These are phyloP conservation scores for Enoplolaimus lenunculus DNA, from an alignment of 2,888 invertebrate genomes.

Conservation along the genomic window DNA sequence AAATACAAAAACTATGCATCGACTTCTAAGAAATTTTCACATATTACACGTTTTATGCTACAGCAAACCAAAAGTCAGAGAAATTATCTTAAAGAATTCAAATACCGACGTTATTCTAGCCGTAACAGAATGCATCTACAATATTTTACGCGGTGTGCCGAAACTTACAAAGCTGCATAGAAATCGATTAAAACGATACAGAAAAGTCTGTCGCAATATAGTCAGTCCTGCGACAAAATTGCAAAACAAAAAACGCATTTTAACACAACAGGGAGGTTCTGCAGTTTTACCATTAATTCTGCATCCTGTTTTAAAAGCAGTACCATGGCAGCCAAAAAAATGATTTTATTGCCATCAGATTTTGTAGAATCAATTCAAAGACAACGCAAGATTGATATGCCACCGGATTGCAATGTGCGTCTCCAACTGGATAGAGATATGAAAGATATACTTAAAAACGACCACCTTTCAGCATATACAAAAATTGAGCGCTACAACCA, in stretches of 20 bases:
- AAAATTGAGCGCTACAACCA: slow-evolving; percentile 2
- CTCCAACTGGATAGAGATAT: neutral
- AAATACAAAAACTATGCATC: too few species aligned
- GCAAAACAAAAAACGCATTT: neutral
- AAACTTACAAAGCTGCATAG: neutral
- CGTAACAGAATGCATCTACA: neutral
- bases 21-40: neutral
- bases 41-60: neutral
- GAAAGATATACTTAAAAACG: neutral
- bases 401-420: neutral
- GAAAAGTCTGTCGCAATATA: neutral
- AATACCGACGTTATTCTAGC: neutral
- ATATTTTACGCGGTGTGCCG: neutral
- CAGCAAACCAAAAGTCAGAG: neutral
- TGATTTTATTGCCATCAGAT: neutral
- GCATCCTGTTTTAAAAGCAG: neutral
- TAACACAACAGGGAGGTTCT: neutral
- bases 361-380: neutral
- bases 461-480: neutral
- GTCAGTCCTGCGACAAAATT: neutral
- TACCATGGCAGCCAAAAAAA: slow-evolving; percentile 11
- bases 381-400: neutral
- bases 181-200: neutral
- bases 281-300: neutral
- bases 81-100: neutral